Percentiles rank a stretch among this genome's conserved stretches.
These are phyloP conservation scores for Glossophaga mutica DNA, from an alignment of 2,797 vertebrate species.

Conservation along the genomic window DNA sequence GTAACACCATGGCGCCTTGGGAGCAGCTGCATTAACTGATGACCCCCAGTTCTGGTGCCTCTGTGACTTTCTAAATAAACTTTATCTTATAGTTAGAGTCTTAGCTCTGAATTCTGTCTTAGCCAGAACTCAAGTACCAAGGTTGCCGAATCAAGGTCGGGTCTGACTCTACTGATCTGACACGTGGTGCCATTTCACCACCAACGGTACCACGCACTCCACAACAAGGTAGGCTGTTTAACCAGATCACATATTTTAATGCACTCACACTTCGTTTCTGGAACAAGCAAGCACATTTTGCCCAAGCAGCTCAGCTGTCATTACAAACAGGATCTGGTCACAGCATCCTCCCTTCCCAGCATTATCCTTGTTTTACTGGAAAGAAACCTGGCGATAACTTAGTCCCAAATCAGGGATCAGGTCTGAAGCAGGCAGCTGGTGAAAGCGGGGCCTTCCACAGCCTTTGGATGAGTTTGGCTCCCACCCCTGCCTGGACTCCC, in stretches of 20 bases:
- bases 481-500: not conserved
- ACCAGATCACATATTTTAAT: conserved; percentile 58
- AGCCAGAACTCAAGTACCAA: not conserved
- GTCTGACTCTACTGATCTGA: not conserved
- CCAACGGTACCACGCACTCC: not conserved
- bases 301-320: conserved; percentile 39
- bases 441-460: not conserved
- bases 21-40: not conserved
- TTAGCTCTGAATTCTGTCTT: not conserved
- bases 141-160: not conserved
- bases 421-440: not conserved
- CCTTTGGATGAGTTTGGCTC: not conserved
- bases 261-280: conserved; percentile 53
- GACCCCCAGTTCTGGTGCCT: not conserved
- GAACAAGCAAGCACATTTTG: conserved; percentile 42
- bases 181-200: not conserved
- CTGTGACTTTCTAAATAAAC: not conserved
- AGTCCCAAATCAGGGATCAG: not conserved
- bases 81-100: not conserved
- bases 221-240: conserved; percentile 38
- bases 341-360: not conserved
- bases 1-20: not conserved
- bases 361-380: not conserved
- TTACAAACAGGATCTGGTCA: conserved; percentile 31
- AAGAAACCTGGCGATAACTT: conserved; percentile 29